phyloP scores from a whole-genome alignment of 2,888 invertebrate genomes.

The Dasysyrphus albostriatus region DNA sequence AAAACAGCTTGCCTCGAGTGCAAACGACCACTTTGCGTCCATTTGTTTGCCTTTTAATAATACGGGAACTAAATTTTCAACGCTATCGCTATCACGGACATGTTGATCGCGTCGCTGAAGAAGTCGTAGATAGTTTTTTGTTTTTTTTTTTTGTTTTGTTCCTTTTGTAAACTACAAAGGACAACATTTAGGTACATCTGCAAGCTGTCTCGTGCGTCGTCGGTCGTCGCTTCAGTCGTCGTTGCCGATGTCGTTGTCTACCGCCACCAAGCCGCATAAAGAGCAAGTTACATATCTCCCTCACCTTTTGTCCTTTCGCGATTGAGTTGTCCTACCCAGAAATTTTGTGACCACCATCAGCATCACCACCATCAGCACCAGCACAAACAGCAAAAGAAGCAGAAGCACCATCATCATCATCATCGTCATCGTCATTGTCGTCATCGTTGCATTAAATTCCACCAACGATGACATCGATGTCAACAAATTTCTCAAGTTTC shows the following conservation, averaged over 20 bases:
- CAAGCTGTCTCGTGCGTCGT: slow-evolving; percentile 26
- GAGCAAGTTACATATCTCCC: slow-evolving; percentile 32
- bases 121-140: slow-evolving; percentile 10
- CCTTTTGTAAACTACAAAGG: slow-evolving; percentile 34
- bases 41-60: slow-evolving; percentile 44
- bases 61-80: slow-evolving; percentile 46
- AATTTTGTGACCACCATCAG: slow-evolving; percentile 25
- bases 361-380: slow-evolving; percentile 25
- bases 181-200: slow-evolving; percentile 60
- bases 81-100: slow-evolving; percentile 52
- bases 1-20: slow-evolving; percentile 22
- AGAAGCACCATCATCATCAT: slow-evolving; percentile 42
- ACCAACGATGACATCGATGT: slow-evolving; percentile 75
- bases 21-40: slow-evolving; percentile 42
- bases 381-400: slow-evolving; percentile 26
- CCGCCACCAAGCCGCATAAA: slow-evolving; percentile 8
- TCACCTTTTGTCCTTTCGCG: slow-evolving; percentile 56
- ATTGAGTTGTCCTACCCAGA: slow-evolving; percentile 64
- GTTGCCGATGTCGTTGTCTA: not conserved
- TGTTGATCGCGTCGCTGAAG: slow-evolving; percentile 46
- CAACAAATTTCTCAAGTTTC: slow-evolving; percentile 76
- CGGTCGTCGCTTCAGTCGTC: not conserved
- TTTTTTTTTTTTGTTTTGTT: no score
- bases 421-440: slow-evolving; percentile 34
- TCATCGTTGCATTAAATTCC: slow-evolving; percentile 75